Evolutionary conservation across 2,888 invertebrate genomes (phyloP).

Genomic region (Clusia tigrina): DNA sequence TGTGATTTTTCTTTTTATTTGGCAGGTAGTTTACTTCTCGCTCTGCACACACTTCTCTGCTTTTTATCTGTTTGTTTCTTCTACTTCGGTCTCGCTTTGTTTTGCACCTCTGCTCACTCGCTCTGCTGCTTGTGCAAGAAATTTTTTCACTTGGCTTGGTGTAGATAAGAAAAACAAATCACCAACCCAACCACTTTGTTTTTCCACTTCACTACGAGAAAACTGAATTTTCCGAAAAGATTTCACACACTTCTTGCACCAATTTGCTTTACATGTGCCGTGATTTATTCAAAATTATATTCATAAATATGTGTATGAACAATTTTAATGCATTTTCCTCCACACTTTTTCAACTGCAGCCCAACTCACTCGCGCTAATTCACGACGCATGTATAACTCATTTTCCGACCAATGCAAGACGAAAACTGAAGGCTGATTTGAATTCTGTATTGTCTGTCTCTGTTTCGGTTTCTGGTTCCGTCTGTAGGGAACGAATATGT

Average conservation of each 20-base stretch:
- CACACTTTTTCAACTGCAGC: no score
- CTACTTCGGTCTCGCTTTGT: background rate
- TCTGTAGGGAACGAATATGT: no score
- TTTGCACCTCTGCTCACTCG: background rate
- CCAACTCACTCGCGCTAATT: no score
- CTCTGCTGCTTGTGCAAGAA: background rate
- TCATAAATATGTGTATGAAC: background rate
- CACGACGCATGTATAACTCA: no score
- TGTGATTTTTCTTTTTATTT: background rate
- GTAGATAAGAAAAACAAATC: background rate
- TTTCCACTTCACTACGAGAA: no score
- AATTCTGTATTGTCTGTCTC: no score
- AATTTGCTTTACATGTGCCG: background rate
- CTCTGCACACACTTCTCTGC: background rate
- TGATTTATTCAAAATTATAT: background rate
- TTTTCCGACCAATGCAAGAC: no score
- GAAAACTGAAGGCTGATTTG: no score
- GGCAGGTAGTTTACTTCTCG: slow-evolving; percentile 5
- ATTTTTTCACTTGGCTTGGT: background rate
- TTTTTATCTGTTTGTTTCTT: background rate
- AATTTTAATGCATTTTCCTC: background rate
- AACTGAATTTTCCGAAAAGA: background rate
- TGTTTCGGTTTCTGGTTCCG: no score
- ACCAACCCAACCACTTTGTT: no score
- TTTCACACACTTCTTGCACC: background rate